Conservation (phyloP, 2,797 vertebrate species). For the Anguilla megastoma region DNA sequence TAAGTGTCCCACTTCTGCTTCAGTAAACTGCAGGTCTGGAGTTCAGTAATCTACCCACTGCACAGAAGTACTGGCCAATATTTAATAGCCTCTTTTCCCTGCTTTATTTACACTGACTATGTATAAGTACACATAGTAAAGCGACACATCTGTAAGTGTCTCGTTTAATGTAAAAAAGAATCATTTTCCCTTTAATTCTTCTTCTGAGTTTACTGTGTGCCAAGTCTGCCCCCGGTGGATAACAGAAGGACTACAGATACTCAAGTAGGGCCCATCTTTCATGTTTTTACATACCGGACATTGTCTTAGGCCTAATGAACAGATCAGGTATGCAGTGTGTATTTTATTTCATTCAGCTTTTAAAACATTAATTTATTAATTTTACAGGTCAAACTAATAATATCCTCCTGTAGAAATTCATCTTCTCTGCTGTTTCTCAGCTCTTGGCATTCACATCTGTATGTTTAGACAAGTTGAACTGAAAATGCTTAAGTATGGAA, state of each 20-base stretch:
- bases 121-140: neutral
- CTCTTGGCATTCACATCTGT: neutral
- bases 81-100: neutral
- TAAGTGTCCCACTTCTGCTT: neutral
- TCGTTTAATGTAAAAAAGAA: neutral
- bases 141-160: neutral
- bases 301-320: neutral
- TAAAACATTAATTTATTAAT: neutral
- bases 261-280: neutral
- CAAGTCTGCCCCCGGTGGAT: conserved; percentile 13
- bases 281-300: too few species aligned
- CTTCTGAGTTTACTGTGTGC: neutral
- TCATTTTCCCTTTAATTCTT: neutral
- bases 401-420: neutral
- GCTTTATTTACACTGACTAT: neutral
- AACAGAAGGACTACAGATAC: neutral
- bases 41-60: neutral
- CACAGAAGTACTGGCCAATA: neutral
- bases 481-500: neutral
- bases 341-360: neutral
- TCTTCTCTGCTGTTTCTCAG: neutral
- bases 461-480: neutral
- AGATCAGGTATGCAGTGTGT: neutral
- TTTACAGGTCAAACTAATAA: neutral
- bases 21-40: neutral